Evolutionary conservation across 2,797 vertebrate genomes (phyloP), one percentile per base, ranked within the genome.

Genomic region (Chelidonichthys spinosus): DNA sequence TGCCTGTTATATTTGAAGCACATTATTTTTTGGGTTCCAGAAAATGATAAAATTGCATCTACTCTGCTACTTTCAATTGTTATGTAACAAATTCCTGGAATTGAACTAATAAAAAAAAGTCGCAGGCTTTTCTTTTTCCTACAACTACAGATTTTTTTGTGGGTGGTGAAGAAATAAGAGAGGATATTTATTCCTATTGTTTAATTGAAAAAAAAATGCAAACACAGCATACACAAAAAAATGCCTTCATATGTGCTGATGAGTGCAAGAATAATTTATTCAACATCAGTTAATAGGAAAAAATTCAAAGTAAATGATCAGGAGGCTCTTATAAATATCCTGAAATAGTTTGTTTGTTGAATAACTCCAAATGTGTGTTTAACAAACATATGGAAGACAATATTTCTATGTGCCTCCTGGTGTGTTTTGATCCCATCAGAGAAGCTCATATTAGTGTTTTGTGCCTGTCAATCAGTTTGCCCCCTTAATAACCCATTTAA

Each of bases 261-360:
- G 25, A 43, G 52, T 44, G 7, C 66, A 58, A 9, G 5, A 44
- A 61, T 25, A 25, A 25, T 25, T 33, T 14, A 6, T 17, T 13
- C 13, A 2, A 37, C 6, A 36, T n/a, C n/a, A n/a, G n/a, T n/a
- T n/a, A 32, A 33, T 17, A 44, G 52, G 18, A 15, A 4, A 49
- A 37, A 63, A 63, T 25, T 7, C 46, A 25, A 64, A 46, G 11
- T 58, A 64, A 35, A 64, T 69, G 8, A 58, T 17, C n/a, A 39
- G 44, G 35, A 59, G 10, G 35, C 54, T 39, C 2, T 8, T 56
- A 47, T 47, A 39, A 46, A 68, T 37, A 37, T n/a, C 8, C 3
- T 33, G 7, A 3, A 44, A 35, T 18, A 35, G 14, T 68, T 47
- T 15, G 13, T 56, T 58, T 49, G 50, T 40, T 33, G 17, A 69